Conservation (phyloP, 2,888 invertebrate genomes). For the Microctonus brassicae region DNA sequence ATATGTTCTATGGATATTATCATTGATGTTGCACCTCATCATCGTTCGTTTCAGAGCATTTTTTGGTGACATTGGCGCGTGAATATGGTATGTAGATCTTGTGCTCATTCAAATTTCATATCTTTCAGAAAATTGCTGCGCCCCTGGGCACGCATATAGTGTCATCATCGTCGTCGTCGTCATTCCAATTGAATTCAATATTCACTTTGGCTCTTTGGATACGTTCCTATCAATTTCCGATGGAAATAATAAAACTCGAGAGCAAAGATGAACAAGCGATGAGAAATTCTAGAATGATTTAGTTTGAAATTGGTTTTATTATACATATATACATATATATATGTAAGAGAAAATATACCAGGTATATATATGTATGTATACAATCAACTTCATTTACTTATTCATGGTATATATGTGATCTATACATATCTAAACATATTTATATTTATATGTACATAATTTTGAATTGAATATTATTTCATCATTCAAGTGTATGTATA, state of each 20-base stretch:
- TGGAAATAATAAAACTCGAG: slow-evolving; percentile 31
- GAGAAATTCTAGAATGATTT: slow-evolving; percentile 18
- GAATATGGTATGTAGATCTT: background rate
- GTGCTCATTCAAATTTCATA: slow-evolving; percentile 34
- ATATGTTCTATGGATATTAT: background rate
- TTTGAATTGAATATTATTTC: background rate
- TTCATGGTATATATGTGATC: too few relatives aligned
- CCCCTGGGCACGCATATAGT: slow-evolving; percentile 27
- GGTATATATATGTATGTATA: background rate
- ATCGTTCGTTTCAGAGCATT: background rate
- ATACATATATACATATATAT: background rate
- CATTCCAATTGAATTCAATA: slow-evolving; percentile 36
- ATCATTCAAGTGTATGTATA: background rate
- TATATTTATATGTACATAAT: background rate
- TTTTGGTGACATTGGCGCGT: background rate
- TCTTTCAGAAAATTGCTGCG: slow-evolving; percentile 35
- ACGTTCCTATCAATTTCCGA: slow-evolving; percentile 40
- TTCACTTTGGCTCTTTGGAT: slow-evolving; percentile 28
- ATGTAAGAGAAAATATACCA: background rate
- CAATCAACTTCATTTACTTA: background rate
- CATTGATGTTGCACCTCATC: background rate
- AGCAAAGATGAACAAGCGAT: slow-evolving; percentile 22
- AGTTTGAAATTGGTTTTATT: slow-evolving; percentile 1
- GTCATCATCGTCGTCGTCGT: slow-evolving; percentile 2
- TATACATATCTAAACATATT: too few relatives aligned